Evolutionary conservation across 2,888 invertebrate genomes (phyloP).

Genomic region (Microctonus hyperodae): DNA sequence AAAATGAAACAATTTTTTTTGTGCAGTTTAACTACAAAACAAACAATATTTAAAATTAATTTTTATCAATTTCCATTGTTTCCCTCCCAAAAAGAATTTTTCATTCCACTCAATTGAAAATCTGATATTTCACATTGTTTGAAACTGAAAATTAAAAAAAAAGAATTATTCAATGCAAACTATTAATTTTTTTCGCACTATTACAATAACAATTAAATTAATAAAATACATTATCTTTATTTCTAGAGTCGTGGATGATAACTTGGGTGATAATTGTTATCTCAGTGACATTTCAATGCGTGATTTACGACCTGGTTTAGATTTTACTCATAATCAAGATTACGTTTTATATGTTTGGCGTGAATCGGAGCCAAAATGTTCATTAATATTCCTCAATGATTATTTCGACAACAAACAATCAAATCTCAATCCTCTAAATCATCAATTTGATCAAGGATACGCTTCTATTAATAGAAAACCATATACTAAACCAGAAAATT

Average conservation of each 20-base stretch:
- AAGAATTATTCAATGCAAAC: too few species aligned
- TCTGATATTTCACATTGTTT: too few species aligned
- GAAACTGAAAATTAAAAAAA: too few species aligned
- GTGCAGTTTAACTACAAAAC: too few species aligned
- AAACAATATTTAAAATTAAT: too few species aligned
- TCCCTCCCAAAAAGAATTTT: too few species aligned
- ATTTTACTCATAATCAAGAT: conserved; percentile 74
- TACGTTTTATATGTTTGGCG: conserved; percentile 83
- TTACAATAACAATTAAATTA: too few species aligned
- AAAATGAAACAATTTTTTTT: too few species aligned
- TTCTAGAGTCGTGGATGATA: conserved; percentile 37
- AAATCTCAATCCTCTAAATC: conserved; percentile 36
- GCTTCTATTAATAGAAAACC: background rate
- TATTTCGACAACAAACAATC: conserved; percentile 30
- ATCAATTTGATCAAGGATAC: conserved; percentile 18
- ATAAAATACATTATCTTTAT: background rate
- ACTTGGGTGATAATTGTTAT: conserved; percentile 71
- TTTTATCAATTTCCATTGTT: too few species aligned
- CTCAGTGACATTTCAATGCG: conserved; percentile 80
- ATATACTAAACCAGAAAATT: conserved; percentile 19
- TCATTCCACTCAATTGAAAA: too few species aligned
- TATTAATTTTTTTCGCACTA: too few species aligned
- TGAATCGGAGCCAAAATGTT: conserved; percentile 76
- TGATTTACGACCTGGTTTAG: conserved; percentile 76
- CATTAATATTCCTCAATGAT: conserved; percentile 18